Conservation (phyloP, 2,888 invertebrate species). For the Hypolimnas misippus region DNA sequence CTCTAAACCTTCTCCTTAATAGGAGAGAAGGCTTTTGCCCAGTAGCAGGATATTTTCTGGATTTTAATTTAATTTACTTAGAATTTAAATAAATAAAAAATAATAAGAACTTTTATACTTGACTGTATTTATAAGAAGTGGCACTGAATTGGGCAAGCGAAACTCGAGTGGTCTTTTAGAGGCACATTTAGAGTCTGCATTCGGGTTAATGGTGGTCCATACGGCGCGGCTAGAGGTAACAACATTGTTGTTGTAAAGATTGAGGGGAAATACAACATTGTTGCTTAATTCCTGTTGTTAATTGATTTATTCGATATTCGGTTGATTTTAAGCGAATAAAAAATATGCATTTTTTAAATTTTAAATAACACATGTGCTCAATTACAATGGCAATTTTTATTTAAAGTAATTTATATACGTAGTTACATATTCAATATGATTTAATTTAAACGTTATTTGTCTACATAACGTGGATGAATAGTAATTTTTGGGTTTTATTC, state of each 20-base stretch:
- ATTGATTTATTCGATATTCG: not conserved
- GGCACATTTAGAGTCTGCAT: slow-evolving; percentile 76
- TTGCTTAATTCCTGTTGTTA: not conserved
- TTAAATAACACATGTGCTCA: too few relatives aligned
- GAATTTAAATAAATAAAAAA: not conserved
- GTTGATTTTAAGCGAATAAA: not conserved
- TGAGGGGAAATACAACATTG: slow-evolving; percentile 2
- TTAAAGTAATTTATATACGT: too few relatives aligned
- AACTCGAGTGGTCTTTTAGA: slow-evolving; percentile 77
- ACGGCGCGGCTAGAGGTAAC: slow-evolving; percentile 38
- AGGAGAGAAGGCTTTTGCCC: too few relatives aligned
- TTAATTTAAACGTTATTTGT: too few relatives aligned
- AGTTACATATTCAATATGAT: too few relatives aligned
- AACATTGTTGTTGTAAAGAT: slow-evolving; percentile 27
- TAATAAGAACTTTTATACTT: slow-evolving; percentile 45
- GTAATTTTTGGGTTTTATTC: too few relatives aligned
- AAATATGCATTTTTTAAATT: too few relatives aligned
- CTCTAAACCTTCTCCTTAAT: too few relatives aligned
- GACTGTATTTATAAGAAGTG: slow-evolving; percentile 68
- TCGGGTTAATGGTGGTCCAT: slow-evolving; percentile 71
- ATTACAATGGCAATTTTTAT: too few relatives aligned
- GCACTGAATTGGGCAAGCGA: slow-evolving; percentile 69
- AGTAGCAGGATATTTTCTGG: too few relatives aligned
- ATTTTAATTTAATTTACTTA: not conserved
- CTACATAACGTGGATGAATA: too few relatives aligned